Conservation (phyloP, 2,113 vertebrate species). For the Neomonachus schauinslandi region DNA sequence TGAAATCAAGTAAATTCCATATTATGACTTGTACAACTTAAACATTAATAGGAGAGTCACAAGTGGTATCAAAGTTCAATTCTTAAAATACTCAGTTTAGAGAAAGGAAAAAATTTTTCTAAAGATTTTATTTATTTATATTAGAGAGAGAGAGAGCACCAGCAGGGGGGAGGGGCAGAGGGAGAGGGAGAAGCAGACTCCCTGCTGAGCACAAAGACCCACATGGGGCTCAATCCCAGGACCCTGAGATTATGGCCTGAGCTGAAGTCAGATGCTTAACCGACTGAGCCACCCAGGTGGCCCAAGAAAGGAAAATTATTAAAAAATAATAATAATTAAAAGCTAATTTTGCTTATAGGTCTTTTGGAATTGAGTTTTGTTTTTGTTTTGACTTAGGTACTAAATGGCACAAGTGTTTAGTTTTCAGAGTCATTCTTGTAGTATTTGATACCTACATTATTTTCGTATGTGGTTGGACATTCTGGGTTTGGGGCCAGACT, state of each 20-base stretch:
- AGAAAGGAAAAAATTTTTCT: background rate
- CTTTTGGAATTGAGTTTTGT: conserved; percentile 14
- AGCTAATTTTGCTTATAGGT: conserved; percentile 15
- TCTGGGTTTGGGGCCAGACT: background rate
- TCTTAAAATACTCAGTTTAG: background rate
- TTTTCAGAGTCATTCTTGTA: background rate
- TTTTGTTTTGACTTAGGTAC: background rate
- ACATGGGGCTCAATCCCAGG: too few relatives aligned
- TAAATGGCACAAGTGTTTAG: background rate
- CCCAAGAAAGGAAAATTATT: conserved; percentile 15
- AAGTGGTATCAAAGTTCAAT: background rate
- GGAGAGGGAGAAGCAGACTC: too few relatives aligned
- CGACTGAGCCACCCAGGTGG: too few relatives aligned
- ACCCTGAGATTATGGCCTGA: too few relatives aligned
- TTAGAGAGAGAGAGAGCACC: too few relatives aligned
- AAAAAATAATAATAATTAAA: conserved; percentile 37
- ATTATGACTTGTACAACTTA: background rate
- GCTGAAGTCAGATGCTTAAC: too few relatives aligned
- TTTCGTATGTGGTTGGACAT: conserved; percentile 27
- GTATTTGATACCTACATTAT: background rate
- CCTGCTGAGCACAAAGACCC: too few relatives aligned
- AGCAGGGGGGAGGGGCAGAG: too few relatives aligned
- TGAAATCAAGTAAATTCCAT: conserved; percentile 89
- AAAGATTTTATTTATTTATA: background rate
- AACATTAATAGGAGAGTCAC: background rate